Evolutionary conservation across 1,140 invertebrate species (phyloP).

Genomic region (Wasmannia auropunctata): DNA sequence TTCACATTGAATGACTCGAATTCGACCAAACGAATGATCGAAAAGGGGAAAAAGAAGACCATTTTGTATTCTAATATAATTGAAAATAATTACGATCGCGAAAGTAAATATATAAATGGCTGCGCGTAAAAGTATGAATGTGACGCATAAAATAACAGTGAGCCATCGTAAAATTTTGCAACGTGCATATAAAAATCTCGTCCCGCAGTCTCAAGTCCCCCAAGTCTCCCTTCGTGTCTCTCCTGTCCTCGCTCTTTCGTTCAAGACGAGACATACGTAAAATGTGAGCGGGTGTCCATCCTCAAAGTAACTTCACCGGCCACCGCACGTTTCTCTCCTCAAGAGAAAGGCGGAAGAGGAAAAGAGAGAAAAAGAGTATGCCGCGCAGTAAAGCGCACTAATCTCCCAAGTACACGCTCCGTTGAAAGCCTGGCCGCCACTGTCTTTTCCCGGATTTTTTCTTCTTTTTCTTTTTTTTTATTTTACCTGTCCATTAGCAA

Average conservation of each 20-base stretch:
- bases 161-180: background rate
- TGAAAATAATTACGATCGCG: background rate
- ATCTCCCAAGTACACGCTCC: constrained; percentile 82
- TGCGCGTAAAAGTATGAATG: background rate
- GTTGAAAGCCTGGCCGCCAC: constrained; percentile 80
- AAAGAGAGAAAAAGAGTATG: constrained; percentile 68
- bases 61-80: background rate
- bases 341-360: constrained; percentile 66
- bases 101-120: background rate
- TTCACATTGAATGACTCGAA: background rate
- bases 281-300: constrained; percentile 72
- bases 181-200: background rate
- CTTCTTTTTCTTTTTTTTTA: constrained; percentile 24
- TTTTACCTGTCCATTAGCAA: constrained; percentile 52
- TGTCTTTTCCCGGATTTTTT: constrained; percentile 75
- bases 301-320: constrained; percentile 74
- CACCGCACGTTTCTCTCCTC: constrained; percentile 69
- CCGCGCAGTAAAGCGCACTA: constrained; percentile 78
- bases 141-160: background rate
- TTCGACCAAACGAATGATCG: background rate
- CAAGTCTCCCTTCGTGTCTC: constrained; percentile 3
- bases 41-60: no score
- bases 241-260: constrained; percentile 31
- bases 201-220: background rate
- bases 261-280: constrained; percentile 67